phyloP scores from a whole-genome alignment of 2,888 invertebrate species.

The Chironomus tentans region DNA sequence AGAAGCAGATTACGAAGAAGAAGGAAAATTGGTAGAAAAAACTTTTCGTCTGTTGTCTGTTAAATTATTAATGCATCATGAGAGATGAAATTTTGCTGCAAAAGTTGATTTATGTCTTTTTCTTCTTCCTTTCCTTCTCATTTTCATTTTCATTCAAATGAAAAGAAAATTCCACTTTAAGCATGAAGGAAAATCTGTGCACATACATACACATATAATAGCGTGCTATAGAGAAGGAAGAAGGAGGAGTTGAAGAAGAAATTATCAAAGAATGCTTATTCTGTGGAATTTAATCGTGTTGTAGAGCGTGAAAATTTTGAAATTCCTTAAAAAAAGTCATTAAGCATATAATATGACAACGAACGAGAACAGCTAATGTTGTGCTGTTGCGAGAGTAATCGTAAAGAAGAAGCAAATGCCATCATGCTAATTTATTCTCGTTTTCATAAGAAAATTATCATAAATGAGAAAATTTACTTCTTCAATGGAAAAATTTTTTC shows the following conservation, averaged over 20 bases:
- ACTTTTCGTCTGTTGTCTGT: background rate
- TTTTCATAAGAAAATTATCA: background rate
- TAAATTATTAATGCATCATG: background rate
- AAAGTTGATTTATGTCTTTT: background rate
- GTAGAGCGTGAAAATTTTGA: too few species aligned
- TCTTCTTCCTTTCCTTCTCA: too few species aligned
- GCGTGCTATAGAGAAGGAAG: background rate
- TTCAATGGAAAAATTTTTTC: background rate
- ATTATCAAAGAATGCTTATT: background rate
- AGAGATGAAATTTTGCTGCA: background rate
- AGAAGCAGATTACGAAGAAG: too few species aligned
- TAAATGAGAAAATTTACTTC: background rate
- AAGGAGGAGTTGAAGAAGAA: background rate
- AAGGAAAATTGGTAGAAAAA: too few species aligned
- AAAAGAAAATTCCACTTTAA: background rate
- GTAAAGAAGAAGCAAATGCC: background rate
- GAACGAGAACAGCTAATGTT: too few species aligned
- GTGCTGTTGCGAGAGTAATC: too few species aligned
- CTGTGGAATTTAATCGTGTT: too few species aligned
- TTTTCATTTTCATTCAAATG: too few species aligned
- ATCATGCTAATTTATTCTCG: background rate
- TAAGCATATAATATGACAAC: too few species aligned
- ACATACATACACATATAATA: background rate
- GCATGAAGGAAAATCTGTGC: background rate
- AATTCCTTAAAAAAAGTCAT: too few species aligned